A percentile compares a stretch with the other conserved stretches of the same genome.
Evolutionary conservation across 2,888 invertebrate genomes (phyloP).

Genomic region (Coremacera marginata): DNA sequence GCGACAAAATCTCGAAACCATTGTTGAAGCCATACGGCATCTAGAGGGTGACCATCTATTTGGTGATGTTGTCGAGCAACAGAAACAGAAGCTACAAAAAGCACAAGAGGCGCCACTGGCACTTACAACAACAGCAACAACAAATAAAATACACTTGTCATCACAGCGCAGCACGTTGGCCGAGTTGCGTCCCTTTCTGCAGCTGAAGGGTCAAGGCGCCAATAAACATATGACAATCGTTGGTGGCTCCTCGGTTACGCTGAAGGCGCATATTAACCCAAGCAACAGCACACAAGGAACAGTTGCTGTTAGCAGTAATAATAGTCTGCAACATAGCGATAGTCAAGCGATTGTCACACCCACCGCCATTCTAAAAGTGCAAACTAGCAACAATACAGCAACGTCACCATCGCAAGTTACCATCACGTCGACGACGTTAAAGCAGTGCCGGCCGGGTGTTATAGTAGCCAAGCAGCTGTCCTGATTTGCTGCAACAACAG

Average conservation of each 20-base stretch:
- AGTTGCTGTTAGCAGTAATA: slow-evolving; percentile 47
- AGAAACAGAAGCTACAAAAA: slow-evolving; percentile 61
- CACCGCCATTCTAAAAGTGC: slow-evolving; percentile 65
- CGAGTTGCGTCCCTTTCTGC: slow-evolving; percentile 75
- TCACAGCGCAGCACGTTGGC: slow-evolving; percentile 71
- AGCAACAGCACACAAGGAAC: slow-evolving; percentile 48
- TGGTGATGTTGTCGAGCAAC: slow-evolving; percentile 74
- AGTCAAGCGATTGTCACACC: slow-evolving; percentile 54
- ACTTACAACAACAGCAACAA: slow-evolving; percentile 61
- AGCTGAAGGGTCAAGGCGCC: slow-evolving; percentile 72
- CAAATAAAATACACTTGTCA: slow-evolving; percentile 51
- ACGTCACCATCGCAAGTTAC: slow-evolving; percentile 51
- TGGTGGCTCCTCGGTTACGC: slow-evolving; percentile 54
- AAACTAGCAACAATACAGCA: slow-evolving; percentile 51
- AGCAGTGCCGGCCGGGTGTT: slow-evolving; percentile 87
- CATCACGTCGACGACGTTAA: slow-evolving; percentile 69
- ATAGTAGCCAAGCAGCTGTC: slow-evolving; percentile 89
- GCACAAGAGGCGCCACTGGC: slow-evolving; percentile 67
- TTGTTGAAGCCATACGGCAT: slow-evolving; percentile 98
- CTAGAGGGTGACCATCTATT: slow-evolving; percentile 96
- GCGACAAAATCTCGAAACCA: slow-evolving; percentile 95
- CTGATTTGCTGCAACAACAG: slow-evolving; percentile 72
- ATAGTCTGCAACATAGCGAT: slow-evolving; percentile 41
- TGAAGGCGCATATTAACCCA: slow-evolving; percentile 53
- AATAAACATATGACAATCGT: slow-evolving; percentile 60